Evolutionary conservation across 2,797 vertebrate genomes (phyloP).

Genomic region (Tragelaphus oryx): DNA sequence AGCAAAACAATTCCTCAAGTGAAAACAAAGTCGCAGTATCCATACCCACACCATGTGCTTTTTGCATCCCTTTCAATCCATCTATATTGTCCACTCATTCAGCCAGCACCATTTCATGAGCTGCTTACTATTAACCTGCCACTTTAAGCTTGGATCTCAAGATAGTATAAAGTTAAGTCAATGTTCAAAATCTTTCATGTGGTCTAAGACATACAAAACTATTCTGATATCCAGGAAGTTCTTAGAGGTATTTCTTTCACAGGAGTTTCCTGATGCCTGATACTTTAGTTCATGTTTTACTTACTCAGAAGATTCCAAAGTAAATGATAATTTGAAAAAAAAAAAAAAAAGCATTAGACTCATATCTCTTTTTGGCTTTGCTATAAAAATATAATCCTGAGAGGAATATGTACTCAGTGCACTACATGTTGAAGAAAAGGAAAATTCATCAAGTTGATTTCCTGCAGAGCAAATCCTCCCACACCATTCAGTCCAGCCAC

Average conservation of each 20-base stretch:
- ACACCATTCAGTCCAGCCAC: constrained; percentile 13
- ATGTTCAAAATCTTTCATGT: neutral
- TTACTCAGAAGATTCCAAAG: constrained; percentile 20
- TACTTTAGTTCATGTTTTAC: constrained; percentile 14
- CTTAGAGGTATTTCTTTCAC: neutral
- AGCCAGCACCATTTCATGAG: neutral
- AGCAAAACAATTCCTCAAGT: neutral
- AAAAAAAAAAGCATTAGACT: neutral
- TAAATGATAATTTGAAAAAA: constrained; percentile 29
- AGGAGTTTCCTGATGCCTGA: neutral
- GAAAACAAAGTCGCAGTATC: neutral
- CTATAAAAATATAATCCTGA: constrained; percentile 47
- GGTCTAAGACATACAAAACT: constrained; percentile 13
- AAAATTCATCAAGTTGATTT: constrained; percentile 46
- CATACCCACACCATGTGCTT: neutral
- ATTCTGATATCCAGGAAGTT: neutral
- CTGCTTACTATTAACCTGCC: neutral
- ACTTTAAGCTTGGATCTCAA: neutral
- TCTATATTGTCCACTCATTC: neutral
- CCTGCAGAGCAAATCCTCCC: neutral
- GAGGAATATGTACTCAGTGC: constrained; percentile 9
- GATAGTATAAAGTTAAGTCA: neutral
- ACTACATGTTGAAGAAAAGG: neutral
- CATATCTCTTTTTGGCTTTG: constrained; percentile 1
- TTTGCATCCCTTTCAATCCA: neutral